phyloP scores from a whole-genome alignment of 2,797 vertebrate species.

The Hemitrygon akajei region DNA sequence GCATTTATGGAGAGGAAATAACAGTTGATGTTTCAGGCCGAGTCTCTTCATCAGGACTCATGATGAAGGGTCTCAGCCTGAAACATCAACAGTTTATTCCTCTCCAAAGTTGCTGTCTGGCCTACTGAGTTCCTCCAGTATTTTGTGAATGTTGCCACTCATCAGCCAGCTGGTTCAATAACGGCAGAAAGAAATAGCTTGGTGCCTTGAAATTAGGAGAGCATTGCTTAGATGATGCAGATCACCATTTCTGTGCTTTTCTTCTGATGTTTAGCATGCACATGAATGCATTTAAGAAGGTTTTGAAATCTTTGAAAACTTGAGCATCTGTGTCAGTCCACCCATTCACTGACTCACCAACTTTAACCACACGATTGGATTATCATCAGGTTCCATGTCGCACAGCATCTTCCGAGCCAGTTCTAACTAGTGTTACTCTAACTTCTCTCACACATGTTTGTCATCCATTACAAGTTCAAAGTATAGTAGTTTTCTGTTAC shows the following conservation, averaged over 20 bases:
- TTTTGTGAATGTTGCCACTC: neutral
- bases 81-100: no score
- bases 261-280: neutral
- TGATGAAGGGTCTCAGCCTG: no score
- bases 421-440: neutral
- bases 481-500: neutral
- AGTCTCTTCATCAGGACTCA: no score
- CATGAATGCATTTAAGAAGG: neutral
- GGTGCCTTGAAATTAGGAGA: neutral
- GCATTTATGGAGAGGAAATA: no score
- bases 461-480: neutral
- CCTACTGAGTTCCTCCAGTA: no score
- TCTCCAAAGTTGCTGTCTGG: no score
- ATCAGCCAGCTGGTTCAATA: neutral
- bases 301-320: neutral
- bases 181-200: neutral
- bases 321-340: neutral
- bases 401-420: neutral
- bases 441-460: neutral
- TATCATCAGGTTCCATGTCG: neutral
- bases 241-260: neutral
- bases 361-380: neutral
- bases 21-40: no score
- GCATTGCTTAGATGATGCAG: neutral
- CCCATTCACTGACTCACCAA: neutral